These are phyloP conservation scores for Acipenser oxyrinchus DNA, from an alignment of 2,797 vertebrate genomes.

Conservation along the genomic window DNA sequence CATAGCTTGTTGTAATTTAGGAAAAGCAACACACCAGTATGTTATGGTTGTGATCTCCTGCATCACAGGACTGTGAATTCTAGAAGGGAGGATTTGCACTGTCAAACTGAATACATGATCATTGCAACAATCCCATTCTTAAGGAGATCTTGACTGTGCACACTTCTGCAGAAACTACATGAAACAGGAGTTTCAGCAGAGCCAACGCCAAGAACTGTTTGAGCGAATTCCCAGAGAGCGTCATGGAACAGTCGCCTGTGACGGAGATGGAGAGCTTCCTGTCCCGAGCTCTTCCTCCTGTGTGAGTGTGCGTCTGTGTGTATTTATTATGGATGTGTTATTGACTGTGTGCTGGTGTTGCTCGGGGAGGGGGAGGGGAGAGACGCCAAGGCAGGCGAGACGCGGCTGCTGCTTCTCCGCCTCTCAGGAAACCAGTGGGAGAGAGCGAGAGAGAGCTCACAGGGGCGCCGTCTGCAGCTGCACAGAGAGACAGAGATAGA, in stretches of 20 bases:
- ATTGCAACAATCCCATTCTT: no score
- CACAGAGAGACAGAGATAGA: constrained; percentile 29
- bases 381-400: constrained; percentile 53
- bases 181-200: no score
- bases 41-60: no score
- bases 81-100: no score
- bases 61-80: no score
- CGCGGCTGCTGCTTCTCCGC: constrained; percentile 48
- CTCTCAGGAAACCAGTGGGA: constrained; percentile 53
- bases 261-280: not conserved
- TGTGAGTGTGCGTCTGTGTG: not conserved
- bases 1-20: no score
- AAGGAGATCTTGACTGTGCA: no score
- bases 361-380: constrained; percentile 42
- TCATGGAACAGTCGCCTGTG: not conserved
- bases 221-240: not conserved
- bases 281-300: not conserved
- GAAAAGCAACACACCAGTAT: no score
- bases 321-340: not conserved
- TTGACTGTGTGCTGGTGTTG: constrained; percentile 22
- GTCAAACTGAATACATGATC: no score
- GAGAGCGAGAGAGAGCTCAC: constrained; percentile 27
- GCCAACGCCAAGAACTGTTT: no score
- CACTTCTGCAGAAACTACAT: no score
- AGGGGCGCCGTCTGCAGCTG: constrained; percentile 33